Evolutionary conservation across 2,113 vertebrate species (phyloP).

Genomic region (Daubentonia madagascariensis): DNA sequence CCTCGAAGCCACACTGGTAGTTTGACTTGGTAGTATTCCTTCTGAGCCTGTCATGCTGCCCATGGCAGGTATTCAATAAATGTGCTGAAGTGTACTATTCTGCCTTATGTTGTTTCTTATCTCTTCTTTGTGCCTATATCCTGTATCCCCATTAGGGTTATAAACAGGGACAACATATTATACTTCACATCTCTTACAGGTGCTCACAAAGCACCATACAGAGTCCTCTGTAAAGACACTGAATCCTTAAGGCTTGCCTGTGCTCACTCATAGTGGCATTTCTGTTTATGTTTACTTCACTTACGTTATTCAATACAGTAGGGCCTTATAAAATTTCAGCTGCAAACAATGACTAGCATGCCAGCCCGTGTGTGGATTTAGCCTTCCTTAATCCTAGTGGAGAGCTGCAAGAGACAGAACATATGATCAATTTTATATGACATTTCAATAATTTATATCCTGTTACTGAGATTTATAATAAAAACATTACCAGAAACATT

Average conservation of each 20-base stretch:
- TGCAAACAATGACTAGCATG: neutral
- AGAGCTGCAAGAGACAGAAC: neutral
- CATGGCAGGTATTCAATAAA: neutral
- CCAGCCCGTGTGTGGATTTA: neutral
- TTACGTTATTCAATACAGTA: neutral
- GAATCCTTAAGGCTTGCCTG: neutral
- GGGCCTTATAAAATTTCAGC: neutral
- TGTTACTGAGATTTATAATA: slow-evolving; percentile 2
- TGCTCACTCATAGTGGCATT: neutral
- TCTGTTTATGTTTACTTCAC: too few relatives aligned
- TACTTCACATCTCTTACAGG: neutral
- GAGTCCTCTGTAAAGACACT: neutral
- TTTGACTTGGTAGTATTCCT: neutral
- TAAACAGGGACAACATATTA: neutral
- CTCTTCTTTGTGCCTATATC: neutral
- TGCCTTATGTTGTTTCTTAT: neutral
- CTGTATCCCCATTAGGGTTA: neutral
- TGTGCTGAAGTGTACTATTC: neutral
- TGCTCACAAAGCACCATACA: neutral
- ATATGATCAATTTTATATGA: neutral
- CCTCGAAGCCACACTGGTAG: neutral
- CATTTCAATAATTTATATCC: neutral
- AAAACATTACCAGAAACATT: neutral
- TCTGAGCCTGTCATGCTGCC: neutral
- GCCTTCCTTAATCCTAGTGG: neutral